Evolutionary conservation across 2,888 invertebrate genomes (phyloP).

Genomic region (Euplagia quadripunctaria): DNA sequence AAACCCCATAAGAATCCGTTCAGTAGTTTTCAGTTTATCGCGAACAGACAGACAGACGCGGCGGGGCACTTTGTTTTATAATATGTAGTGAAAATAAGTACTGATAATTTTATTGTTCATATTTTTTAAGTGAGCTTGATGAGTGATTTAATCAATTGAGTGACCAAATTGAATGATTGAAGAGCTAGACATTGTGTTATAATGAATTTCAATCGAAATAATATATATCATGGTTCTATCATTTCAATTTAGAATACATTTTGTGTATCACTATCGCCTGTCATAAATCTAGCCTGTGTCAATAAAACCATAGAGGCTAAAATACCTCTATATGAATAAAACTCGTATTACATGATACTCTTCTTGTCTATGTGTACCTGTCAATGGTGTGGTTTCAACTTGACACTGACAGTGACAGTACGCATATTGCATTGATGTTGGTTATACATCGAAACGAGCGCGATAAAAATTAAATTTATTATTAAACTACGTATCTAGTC

Average conservation of each 20-base stretch:
- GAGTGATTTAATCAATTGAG: too few species aligned
- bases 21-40: too few species aligned
- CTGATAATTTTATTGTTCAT: too few species aligned
- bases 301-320: too few species aligned
- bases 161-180: too few species aligned
- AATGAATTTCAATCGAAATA: neutral
- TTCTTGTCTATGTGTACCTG: slow-evolving; percentile 32
- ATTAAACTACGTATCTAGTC: slow-evolving; percentile 39
- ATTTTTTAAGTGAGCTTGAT: too few species aligned
- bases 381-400: slow-evolving; percentile 44
- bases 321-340: too few species aligned
- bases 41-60: too few species aligned
- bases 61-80: too few species aligned
- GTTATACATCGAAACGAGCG: slow-evolving; percentile 33
- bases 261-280: neutral
- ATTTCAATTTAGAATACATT: neutral
- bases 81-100: too few species aligned
- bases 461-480: slow-evolving; percentile 42
- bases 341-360: neutral
- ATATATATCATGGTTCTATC: neutral
- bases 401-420: slow-evolving; percentile 68
- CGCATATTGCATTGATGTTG: slow-evolving; percentile 43
- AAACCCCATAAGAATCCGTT: too few species aligned
- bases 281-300: neutral
- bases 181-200: too few species aligned